A percentile compares a stretch with the other conserved stretches of the same genome.
These are phyloP conservation scores for Nomada fabriciana DNA, from an alignment of 2,888 invertebrate species.

Conservation along the genomic window DNA sequence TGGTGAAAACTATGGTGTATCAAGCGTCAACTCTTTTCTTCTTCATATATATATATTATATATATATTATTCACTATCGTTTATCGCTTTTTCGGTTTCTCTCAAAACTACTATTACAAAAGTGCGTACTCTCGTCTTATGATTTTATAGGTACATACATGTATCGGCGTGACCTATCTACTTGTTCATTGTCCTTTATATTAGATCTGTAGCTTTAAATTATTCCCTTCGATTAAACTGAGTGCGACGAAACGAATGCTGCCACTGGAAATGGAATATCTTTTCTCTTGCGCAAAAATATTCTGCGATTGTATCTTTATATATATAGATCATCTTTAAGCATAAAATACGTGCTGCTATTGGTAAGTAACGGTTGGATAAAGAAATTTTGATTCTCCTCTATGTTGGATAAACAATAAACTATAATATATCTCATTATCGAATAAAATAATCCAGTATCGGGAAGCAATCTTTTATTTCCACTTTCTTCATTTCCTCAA, in stretches of 20 bases:
- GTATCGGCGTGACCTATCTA: slow-evolving; percentile 73
- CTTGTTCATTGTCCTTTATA: slow-evolving; percentile 74
- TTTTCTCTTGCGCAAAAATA: neutral
- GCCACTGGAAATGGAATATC: neutral
- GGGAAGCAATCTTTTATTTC: too few species aligned
- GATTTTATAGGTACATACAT: slow-evolving; percentile 69
- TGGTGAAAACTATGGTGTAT: slow-evolving; percentile 82
- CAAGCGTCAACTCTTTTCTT: slow-evolving; percentile 74
- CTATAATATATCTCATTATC: too few species aligned
- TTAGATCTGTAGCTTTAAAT: slow-evolving; percentile 64
- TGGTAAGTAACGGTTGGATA: neutral
- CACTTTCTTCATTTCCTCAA: too few species aligned
- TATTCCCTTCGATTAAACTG: slow-evolving; percentile 45
- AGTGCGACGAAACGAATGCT: slow-evolving; percentile 16
- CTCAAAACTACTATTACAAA: slow-evolving; percentile 77
- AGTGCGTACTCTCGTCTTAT: slow-evolving; percentile 72
- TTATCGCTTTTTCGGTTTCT: slow-evolving; percentile 41
- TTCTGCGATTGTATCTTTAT: too few species aligned
- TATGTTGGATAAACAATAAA: too few species aligned
- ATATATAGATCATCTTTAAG: too few species aligned
- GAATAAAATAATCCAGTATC: too few species aligned
- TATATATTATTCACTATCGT: slow-evolving; percentile 52
- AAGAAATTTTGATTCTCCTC: neutral
- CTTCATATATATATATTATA: slow-evolving; percentile 29
- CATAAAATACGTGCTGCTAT: neutral